phyloP scores from a whole-genome alignment of 2,797 vertebrate species.

The Megalops cyprinoides region DNA sequence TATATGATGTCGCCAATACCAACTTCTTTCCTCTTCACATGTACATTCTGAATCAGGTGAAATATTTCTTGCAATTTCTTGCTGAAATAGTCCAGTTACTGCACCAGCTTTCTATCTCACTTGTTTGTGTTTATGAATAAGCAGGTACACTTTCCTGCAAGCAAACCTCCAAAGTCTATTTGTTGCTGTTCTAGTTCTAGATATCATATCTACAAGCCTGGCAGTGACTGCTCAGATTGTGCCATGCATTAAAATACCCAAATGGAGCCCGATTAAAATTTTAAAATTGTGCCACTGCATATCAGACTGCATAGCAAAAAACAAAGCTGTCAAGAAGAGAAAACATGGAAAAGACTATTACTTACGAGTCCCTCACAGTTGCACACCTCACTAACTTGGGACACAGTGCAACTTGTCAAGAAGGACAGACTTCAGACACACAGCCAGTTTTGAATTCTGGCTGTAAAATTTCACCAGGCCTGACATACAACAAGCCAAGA shows the following conservation, averaged over 20 bases:
- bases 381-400: constrained; percentile 2
- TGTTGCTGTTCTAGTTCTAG: not conserved
- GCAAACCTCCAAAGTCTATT: not conserved
- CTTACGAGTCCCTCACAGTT: not conserved
- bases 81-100: not conserved
- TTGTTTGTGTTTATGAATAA: not conserved
- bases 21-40: not conserved
- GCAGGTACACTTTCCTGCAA: not conserved
- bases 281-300: not conserved
- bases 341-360: constrained; percentile 15
- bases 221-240: no score
- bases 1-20: not conserved
- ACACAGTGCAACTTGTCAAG: not conserved
- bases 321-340: not conserved
- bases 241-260: not conserved
- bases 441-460: constrained; percentile 19
- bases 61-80: no score
- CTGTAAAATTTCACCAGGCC: constrained; percentile 10
- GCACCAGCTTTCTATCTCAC: no score
- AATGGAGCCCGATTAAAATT: not conserved
- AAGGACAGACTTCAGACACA: not conserved
- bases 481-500: constrained; percentile 60
- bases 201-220: not conserved
- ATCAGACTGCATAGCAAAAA: constrained; percentile 4
- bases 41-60: no score